Base-by-base conservation (phyloP, 1,140 invertebrate species). In the Reticulitermes speratus region DNA sequence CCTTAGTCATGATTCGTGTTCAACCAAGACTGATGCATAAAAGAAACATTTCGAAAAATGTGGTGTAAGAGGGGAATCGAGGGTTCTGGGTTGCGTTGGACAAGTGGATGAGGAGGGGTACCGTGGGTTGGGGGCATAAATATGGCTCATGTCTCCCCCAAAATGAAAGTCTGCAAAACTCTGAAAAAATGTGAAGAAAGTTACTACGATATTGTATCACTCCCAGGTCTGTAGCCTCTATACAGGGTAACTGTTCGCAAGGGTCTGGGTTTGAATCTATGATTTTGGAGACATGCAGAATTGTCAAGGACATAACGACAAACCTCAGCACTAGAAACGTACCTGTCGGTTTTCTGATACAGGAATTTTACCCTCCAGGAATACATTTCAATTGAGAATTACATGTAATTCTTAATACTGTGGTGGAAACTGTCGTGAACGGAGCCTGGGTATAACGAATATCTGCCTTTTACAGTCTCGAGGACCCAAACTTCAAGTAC, bases 21-120 rank as follows among this genome's bases (percentile, higher is more conserved):
- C 65, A 14, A 25, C 65, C 65, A 75, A 75, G 65, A 75, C 65
- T 75, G 65, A 75, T 75, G 65, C 65, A 75, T 75, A 75, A 75
- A 75, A 75, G 65, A 75, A 75, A 75, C 65, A 75, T 75, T 75
- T 75, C 65, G 25, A 30, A 75, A 75, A 75, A 75, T 75, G 65
- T 30, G 25, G 65, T 25, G 25, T 5, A 30, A 7, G 65, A 9
- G 65, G 65, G n/a, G 65, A n/a, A 75, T 16, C n/a, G 25, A 75
- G 65, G 65, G 65, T 19, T 55, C 52, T 55, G 52, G 5, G 52
- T 21, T 55, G 52, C 14, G 52, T 55, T 55, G 52, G 52, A 55
- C 65, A 30, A 25, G 65, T 75, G 65, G 65, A 75, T 75, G 19
- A 55, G 65, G 65, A 75, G 1, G 65, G 25, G 65, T 75, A 30